Evolutionary conservation across 2,888 invertebrate species (phyloP), one percentile per base, ranked within the genome.

Genomic region (Hypsopygia costalis): DNA sequence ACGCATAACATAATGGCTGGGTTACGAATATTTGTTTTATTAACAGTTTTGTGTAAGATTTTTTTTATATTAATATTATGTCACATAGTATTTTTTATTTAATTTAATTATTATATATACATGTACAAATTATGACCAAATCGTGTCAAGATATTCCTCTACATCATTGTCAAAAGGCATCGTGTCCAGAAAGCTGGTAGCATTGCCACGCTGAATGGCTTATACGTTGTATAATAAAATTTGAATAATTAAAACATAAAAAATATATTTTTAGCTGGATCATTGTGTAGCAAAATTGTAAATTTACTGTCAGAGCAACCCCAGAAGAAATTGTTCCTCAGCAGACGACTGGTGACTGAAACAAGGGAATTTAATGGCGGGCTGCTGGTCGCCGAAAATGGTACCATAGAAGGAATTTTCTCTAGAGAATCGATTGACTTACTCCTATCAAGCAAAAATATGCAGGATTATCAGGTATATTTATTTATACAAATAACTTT

Each of bases 341-440:
- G 89, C 51, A 62, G 65, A 27, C 58, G 62, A 42, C 90, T 93
- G 39, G 89, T 91, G 36, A 78, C 92, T 6, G 82, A 90, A 41
- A 71, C 80, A 25, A 72, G 68, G 20, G 85, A 91, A 41, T 72
- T 91, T 11, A 86, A 90, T 42, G 93, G 92, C 8, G 91, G 91
- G 11, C 90, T 93, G 40, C 62, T 93, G 41, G 90, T 93, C 7
- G 75, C 88, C 36, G 76, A 87, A 32, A 70, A 89, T 51, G 93
- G 92, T 16, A 87, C 87, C 52, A 92, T 93, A 45, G 70, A 82
- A 42, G 79, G 83, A 43, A 81, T 93, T 10, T 64, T 91, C 1
- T 78, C 73, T 12, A 74, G 82, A 12, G 62, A 77, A 0, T 75
- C 82, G 8, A 77, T 90, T 32, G 76, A 87, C 20, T 69, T 79